These are phyloP conservation scores for Syrmaticus mikado DNA, from an alignment of 2,113 vertebrate species.

Conservation along the genomic window DNA sequence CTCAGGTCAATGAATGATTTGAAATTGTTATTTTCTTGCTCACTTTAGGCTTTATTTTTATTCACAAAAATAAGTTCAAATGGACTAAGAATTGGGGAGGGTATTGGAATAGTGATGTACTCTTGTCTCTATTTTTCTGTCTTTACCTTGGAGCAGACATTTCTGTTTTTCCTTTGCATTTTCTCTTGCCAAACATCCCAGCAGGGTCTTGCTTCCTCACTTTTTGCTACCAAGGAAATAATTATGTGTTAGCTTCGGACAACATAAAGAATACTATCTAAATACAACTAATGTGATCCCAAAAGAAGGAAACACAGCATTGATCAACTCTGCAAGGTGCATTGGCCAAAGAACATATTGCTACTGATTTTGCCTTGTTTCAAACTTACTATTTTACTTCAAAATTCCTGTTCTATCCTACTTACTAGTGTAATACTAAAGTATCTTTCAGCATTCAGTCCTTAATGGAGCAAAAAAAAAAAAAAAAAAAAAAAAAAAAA, in stretches of 20 bases:
- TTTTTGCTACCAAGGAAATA: not conserved
- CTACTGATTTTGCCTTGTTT: not conserved
- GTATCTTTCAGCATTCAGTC: not conserved
- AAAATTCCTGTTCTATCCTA: not conserved
- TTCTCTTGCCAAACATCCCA: not conserved
- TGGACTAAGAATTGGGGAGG: not conserved
- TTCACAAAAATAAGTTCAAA: not conserved
- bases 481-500: too few relatives aligned
- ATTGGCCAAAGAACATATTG: not conserved
- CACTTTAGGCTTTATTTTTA: conserved; percentile 3
- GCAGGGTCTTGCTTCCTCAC: not conserved
- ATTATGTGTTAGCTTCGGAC: not conserved
- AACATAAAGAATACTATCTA: not conserved
- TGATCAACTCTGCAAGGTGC: not conserved
- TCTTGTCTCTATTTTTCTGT: not conserved
- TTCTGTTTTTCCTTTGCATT: not conserved
- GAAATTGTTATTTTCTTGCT: not conserved
- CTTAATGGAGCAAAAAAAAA: not conserved
- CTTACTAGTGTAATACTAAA: not conserved
- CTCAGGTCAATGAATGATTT: conserved; percentile 30
- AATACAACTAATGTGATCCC: not conserved
- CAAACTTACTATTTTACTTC: not conserved
- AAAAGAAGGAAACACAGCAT: not conserved
- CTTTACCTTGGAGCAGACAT: not conserved
- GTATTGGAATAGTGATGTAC: not conserved